Evolutionary conservation across 2,113 vertebrate genomes (phyloP).

Genomic region (Deroptyus accipitrinus): DNA sequence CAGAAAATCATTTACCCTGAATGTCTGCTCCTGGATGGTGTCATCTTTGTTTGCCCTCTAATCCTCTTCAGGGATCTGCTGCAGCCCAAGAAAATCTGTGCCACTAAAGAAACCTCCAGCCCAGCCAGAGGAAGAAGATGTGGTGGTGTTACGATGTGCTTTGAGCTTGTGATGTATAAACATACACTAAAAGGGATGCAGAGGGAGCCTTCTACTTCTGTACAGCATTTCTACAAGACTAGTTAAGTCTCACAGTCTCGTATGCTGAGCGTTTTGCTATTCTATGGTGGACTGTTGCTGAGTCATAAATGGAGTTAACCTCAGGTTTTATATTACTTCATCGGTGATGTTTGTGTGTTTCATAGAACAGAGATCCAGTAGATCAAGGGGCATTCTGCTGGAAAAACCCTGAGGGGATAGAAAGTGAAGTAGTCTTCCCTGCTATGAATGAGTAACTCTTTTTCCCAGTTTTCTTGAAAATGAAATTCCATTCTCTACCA

Average conservation of each 20-base stretch:
- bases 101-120: neutral
- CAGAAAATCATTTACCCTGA: neutral
- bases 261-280: neutral
- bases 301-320: neutral
- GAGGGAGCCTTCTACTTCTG: neutral
- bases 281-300: neutral
- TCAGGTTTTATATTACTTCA: neutral
- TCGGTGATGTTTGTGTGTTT: neutral
- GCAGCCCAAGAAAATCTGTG: neutral
- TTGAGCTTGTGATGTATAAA: neutral
- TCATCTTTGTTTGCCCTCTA: neutral
- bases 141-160: neutral
- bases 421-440: neutral
- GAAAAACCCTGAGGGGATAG: neutral
- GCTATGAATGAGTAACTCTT: neutral
- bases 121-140: neutral
- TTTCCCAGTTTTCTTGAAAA: neutral
- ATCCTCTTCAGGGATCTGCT: neutral
- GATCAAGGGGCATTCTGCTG: neutral
- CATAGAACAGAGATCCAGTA: neutral
- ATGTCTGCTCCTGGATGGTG: neutral
- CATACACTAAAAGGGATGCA: neutral
- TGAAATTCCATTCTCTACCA: neutral
- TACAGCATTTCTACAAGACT: neutral
- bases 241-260: neutral